These are phyloP conservation scores for Zapus hudsonius DNA, from an alignment of 2,113 vertebrate genomes.

Conservation along the genomic window DNA sequence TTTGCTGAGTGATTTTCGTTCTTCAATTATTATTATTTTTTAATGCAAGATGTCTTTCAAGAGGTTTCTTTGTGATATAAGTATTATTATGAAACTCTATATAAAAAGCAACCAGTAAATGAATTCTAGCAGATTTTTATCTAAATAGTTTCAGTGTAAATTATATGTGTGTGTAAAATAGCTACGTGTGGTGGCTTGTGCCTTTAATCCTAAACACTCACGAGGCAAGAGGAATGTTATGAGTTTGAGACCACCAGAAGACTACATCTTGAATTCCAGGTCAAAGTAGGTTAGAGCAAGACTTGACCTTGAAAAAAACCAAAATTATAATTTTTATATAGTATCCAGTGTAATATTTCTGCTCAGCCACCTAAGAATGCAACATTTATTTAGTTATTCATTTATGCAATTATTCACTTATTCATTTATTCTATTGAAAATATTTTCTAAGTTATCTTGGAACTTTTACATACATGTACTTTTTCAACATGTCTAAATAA, in stretches of 20 bases:
- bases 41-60: not conserved
- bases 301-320: no score
- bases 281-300: no score
- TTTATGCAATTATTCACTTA: not conserved
- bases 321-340: no score
- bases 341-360: not conserved
- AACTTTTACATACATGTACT: not conserved
- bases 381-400: not conserved
- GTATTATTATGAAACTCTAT: constrained; percentile 6
- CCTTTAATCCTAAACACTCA: no score
- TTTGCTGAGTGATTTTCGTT: not conserved
- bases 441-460: not conserved
- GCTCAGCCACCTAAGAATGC: not conserved
- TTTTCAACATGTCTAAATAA: not conserved
- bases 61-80: constrained; percentile 15
- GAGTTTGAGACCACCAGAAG: no score
- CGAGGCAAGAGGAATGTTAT: no score
- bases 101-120: not conserved
- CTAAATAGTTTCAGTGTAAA: not conserved
- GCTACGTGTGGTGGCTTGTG: no score
- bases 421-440: not conserved
- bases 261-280: no score
- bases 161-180: no score
- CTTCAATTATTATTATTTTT: not conserved
- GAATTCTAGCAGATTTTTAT: constrained; percentile 13